Evolutionary conservation across 2,113 vertebrate species (phyloP).

Genomic region (Otus sunia): DNA sequence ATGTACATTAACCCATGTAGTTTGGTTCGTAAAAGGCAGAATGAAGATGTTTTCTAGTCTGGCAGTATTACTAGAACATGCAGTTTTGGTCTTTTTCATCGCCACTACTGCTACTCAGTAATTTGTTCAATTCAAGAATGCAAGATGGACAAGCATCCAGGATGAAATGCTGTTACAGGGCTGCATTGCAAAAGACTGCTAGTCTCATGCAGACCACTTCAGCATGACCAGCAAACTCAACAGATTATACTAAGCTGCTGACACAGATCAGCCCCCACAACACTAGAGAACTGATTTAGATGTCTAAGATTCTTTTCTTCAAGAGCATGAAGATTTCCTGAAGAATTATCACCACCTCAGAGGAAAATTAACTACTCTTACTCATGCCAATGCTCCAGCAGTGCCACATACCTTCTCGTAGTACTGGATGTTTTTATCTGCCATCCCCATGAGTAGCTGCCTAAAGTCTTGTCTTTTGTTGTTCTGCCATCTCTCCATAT

Average conservation of each 20-base stretch:
- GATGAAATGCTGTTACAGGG: neutral
- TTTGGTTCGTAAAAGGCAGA: neutral
- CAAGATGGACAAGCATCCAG: neutral
- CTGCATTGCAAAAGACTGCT: neutral
- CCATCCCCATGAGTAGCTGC: slow-evolving; percentile 91
- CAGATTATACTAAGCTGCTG: neutral
- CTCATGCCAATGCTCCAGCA: neutral
- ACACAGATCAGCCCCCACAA: neutral
- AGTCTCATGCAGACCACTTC: neutral
- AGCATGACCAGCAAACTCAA: neutral
- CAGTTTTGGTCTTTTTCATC: neutral
- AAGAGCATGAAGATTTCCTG: neutral
- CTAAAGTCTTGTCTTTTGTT: slow-evolving; percentile 96
- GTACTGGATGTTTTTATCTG: slow-evolving; percentile 94
- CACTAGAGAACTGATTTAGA: neutral
- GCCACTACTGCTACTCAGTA: neutral
- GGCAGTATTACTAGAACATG: neutral
- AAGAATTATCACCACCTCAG: neutral
- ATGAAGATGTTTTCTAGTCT: neutral
- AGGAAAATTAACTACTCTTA: neutral
- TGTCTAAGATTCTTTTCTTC: neutral
- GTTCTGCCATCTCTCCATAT: slow-evolving; percentile 98
- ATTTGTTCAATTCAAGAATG: neutral
- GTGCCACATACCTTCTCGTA: slow-evolving; percentile 89
- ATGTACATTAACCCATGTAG: neutral